A percentile compares a stretch with the other conserved stretches of the same genome.
Conservation (phyloP, 1,140 invertebrate species). For the Sarcophaga peregrina region DNA sequence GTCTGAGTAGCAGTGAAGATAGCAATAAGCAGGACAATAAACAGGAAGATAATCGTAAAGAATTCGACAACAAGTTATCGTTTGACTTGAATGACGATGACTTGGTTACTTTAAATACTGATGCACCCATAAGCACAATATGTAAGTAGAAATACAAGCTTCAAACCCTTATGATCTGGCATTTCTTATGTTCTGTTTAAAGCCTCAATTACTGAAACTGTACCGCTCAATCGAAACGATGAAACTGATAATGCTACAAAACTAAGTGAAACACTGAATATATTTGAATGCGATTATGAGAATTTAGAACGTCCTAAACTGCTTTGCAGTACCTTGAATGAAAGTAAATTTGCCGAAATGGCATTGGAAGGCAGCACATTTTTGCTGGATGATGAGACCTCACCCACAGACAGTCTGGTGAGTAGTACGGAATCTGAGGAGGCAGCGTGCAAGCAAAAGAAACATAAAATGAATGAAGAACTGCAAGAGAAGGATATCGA, state of each 20-base stretch:
- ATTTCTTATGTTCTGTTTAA: not conserved
- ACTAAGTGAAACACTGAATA: not conserved
- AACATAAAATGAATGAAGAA: constrained; percentile 62
- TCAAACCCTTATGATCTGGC: too few species aligned
- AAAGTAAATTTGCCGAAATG: constrained; percentile 80
- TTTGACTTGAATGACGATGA: constrained; percentile 55
- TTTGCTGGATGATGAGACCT: constrained; percentile 79
- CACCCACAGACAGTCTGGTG: constrained; percentile 81
- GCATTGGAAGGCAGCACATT: constrained; percentile 76
- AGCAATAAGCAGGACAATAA: constrained; percentile 59
- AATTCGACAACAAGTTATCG: constrained; percentile 53
- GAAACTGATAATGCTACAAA: constrained; percentile 34
- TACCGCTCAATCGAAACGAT: constrained; percentile 37
- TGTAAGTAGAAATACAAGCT: constrained; percentile 51
- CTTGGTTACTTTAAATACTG: constrained; percentile 55
- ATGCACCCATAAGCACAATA: constrained; percentile 60
- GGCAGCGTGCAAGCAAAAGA: constrained; percentile 66
- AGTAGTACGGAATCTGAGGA: constrained; percentile 76
- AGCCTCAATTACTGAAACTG: constrained; percentile 60
- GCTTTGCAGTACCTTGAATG: constrained; percentile 72
- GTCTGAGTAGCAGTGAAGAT: constrained; percentile 69
- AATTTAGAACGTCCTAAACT: constrained; percentile 62
- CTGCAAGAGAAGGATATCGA: constrained; percentile 64
- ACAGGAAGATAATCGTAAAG: constrained; percentile 42
- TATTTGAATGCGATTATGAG: constrained; percentile 7